A percentile compares a stretch with the other conserved stretches of the same genome.
Conservation (phyloP, 37 sponge, comb jelly and placozoan species). For the Hormiphora californensis region DNA sequence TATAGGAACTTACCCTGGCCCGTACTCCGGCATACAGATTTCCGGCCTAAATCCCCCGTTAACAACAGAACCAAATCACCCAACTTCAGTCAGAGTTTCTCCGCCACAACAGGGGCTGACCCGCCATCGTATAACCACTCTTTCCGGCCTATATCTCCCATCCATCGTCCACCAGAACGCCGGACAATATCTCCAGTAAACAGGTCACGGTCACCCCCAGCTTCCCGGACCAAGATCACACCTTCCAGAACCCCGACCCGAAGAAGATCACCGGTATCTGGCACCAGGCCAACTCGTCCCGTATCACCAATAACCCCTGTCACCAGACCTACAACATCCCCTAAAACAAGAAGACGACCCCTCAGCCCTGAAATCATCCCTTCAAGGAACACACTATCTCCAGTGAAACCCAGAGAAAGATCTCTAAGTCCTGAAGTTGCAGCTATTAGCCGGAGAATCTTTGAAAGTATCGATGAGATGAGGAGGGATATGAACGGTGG, state of each 20-base stretch:
- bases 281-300: too few relatives aligned
- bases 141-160: constrained; percentile 16
- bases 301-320: too few relatives aligned
- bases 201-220: not conserved
- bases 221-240: not conserved
- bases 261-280: too few relatives aligned
- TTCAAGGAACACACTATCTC: too few relatives aligned
- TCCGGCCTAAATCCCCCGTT: constrained; percentile 3
- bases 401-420: too few relatives aligned
- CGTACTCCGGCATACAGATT: not conserved
- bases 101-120: not conserved
- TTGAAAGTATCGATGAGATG: constrained; percentile 39
- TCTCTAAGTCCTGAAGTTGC: constrained; percentile 26
- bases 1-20: constrained; percentile 39
- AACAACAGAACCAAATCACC: not conserved
- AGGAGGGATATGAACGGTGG: constrained; percentile 47
- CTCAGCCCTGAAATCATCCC: not conserved
- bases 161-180: too few relatives aligned
- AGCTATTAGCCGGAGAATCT: constrained; percentile 15
- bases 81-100: not conserved
- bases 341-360: not conserved
- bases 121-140: not conserved
- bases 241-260: not conserved
- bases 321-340: not conserved
- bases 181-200: too few relatives aligned